Base-by-base conservation (phyloP, 2,113 vertebrate species). In the Lucifuga dentata region DNA sequence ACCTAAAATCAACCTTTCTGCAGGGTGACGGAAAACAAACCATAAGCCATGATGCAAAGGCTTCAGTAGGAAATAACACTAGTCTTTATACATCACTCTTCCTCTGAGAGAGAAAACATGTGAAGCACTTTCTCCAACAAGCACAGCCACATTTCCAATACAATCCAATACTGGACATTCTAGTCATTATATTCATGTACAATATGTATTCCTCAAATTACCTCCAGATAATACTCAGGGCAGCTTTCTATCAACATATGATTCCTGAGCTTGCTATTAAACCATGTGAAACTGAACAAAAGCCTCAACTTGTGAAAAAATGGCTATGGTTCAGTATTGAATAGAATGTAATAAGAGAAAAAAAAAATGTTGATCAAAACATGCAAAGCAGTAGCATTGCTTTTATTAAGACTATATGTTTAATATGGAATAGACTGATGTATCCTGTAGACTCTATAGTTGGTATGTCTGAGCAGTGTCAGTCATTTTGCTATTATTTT, bases 271-370 rank as follows among this genome's bases (percentile, higher is more conserved):
- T 63, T 59, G 13, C 5, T 45, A 2, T 35, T 51, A 29, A 57
- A 58, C 33, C 15, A 44, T 60, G 45, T 56, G 9, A 60, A 24
- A 17, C 36, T 8, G 23, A 11, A 2, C 35, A 39, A 50, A 74
- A 36, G 23, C 55, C 44, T 19, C 6, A 24, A 35, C 33, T 53
- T 44, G 2, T 61, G 53, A 76, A 39, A 63, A 69, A 69, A 52
- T 53, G 68, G 3, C 39, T 23, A 12, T 59, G 70, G 62, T 77
- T 76, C 63, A 35, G 63, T 16, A 23, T 68, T 39, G 43, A 44
- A 35, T 49, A 35, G 46, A 58, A 46, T 33, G 24, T 64, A 29
- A 23, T 29, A 33, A 57, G n/a, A n/a, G n/a, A n/a, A n/a, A n/a
- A n/a, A n/a, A n/a, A n/a, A n/a, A n/a, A n/a, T n/a, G n/a, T n/a